These are phyloP conservation scores for Diploscapter pachys DNA, from an alignment of 1,140 invertebrate genomes.

Conservation along the genomic window DNA sequence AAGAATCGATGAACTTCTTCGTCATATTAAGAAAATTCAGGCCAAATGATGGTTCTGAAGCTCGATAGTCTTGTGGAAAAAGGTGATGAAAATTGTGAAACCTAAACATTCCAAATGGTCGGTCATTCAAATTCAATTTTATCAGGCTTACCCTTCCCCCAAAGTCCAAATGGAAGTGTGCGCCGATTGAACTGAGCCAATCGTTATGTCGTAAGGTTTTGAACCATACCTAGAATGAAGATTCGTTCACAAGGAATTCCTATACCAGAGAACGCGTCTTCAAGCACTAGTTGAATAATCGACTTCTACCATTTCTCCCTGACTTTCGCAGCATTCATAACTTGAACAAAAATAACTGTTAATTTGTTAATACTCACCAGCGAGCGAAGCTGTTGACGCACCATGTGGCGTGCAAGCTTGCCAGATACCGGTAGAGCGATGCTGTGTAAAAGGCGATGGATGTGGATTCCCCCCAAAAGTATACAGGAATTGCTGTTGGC, in stretches of 20 bases:
- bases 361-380: no score
- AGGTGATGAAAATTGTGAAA: constrained; percentile 94
- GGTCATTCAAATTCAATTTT: no score
- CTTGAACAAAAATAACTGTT: no score
- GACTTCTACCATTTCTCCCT: no score
- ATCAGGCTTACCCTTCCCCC: constrained; percentile 60
- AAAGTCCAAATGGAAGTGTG: constrained; percentile 32
- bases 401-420: constrained; percentile 87
- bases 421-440: constrained; percentile 77
- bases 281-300: not conserved
- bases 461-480: constrained; percentile 78
- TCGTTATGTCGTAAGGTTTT: constrained; percentile 79
- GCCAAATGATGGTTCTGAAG: no score
- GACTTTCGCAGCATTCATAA: no score
- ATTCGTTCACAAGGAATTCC: no score
- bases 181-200: constrained; percentile 65
- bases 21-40: no score
- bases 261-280: no score
- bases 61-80: constrained; percentile 86
- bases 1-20: no score
- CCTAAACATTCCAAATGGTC: no score
- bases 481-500: constrained; percentile 78
- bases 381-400: constrained; percentile 91
- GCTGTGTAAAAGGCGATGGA: constrained; percentile 77
- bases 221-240: constrained; percentile 66